These are phyloP conservation scores for Crioceris asparagi DNA, from an alignment of 2,888 invertebrate genomes.

Conservation along the genomic window DNA sequence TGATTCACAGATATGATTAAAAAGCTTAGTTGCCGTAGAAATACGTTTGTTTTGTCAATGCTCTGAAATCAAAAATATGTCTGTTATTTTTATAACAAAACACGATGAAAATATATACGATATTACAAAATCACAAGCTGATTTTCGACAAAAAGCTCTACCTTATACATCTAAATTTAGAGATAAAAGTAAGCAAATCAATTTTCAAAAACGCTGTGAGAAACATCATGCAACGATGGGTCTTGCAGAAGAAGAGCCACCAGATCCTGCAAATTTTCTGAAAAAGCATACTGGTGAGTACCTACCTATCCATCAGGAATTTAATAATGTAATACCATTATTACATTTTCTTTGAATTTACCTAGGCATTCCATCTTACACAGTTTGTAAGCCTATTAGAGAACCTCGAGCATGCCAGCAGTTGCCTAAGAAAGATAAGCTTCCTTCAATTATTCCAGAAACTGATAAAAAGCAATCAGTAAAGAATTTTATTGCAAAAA, in stretches of 20 bases:
- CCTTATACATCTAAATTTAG: conserved; percentile 46
- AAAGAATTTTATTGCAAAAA: conserved; percentile 48
- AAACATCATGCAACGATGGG: conserved; percentile 54
- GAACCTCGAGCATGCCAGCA: conserved; percentile 27
- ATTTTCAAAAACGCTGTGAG: conserved; percentile 26
- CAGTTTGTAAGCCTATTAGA: conserved; percentile 14
- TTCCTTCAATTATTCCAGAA: conserved; percentile 24
- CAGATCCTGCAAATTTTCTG: conserved; percentile 49
- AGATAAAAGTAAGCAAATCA: conserved; percentile 28
- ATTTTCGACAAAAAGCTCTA: conserved; percentile 37
- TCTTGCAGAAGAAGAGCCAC: conserved; percentile 49
- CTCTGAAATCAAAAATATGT: conserved; percentile 39
- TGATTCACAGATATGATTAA: too few relatives aligned
- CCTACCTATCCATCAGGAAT: too few relatives aligned
- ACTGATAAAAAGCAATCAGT: conserved; percentile 18
- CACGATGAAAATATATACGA: conserved; percentile 59
- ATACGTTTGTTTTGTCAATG: background rate
- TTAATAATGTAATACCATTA: background rate
- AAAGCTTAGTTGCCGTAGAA: too few relatives aligned
- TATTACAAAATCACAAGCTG: conserved; percentile 35
- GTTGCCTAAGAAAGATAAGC: conserved; percentile 27
- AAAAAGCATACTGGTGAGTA: conserved; percentile 40
- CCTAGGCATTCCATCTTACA: conserved; percentile 20
- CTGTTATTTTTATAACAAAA: conserved; percentile 50
- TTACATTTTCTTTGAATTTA: background rate